phyloP scores from a whole-genome alignment of 2,797 vertebrate genomes.

The Aythya fuligula region DNA sequence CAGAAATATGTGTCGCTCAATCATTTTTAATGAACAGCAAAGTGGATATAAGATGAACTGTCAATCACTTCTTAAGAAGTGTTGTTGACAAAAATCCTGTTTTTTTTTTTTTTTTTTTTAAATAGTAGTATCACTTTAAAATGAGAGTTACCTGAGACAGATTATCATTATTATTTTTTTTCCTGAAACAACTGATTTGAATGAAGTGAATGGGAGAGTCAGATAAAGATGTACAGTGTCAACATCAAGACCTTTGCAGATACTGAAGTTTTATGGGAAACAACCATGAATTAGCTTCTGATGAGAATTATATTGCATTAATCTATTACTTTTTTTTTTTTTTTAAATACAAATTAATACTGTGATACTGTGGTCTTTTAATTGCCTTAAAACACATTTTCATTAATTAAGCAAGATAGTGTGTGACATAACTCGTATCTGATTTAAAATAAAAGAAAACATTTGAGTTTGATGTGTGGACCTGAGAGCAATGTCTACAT shows the following conservation, averaged over 20 bases:
- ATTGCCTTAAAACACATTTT: not conserved
- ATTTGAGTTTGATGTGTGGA: not conserved
- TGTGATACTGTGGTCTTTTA: not conserved
- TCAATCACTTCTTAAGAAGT: not conserved
- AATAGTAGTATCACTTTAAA: not conserved
- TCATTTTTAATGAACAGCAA: too few species aligned
- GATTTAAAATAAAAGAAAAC: not conserved
- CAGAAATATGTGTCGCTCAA: not conserved
- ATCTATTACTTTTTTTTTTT: not conserved
- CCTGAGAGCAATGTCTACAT: not conserved
- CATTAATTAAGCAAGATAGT: not conserved
- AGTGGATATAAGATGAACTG: not conserved
- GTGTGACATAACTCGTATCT: not conserved
- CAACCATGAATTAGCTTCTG: not conserved
- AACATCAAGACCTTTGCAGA: not conserved
- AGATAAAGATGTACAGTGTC: not conserved
- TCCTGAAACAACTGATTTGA: too few species aligned
- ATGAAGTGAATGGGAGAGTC: not conserved
- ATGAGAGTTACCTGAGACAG: not conserved
- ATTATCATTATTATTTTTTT: not conserved
- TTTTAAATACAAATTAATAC: not conserved
- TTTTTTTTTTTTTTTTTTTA: not conserved
- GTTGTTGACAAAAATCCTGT: not conserved
- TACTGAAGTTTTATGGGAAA: not conserved
- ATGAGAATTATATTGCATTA: not conserved